These are phyloP conservation scores for Hypomecis atomaria DNA, from an alignment of 2,888 invertebrate species.

Conservation along the genomic window DNA sequence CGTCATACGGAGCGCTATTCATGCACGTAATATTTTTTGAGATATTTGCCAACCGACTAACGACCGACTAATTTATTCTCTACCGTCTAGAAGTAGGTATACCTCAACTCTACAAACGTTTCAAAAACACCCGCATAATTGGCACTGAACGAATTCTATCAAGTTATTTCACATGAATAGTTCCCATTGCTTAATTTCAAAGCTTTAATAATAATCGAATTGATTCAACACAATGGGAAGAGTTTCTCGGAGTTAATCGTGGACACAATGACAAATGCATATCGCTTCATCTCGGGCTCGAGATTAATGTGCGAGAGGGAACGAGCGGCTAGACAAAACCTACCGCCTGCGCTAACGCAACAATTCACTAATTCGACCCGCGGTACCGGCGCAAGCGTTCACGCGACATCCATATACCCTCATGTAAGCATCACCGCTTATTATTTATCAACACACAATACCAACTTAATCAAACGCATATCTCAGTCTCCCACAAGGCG, in stretches of 20 bases:
- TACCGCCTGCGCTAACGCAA: conserved; percentile 73
- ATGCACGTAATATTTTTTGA: conserved; percentile 80
- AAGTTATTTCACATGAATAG: conserved; percentile 44
- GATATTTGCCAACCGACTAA: conserved; percentile 78
- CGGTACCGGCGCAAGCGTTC: conserved; percentile 67
- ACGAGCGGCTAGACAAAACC: conserved; percentile 77
- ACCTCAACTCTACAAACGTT: conserved; percentile 16
- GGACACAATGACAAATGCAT: conserved; percentile 81
- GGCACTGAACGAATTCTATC: conserved; percentile 35
- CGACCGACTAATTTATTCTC: conserved; percentile 76
- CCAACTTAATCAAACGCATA: conserved; percentile 58
- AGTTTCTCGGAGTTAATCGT: conserved; percentile 78
- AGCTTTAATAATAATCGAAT: conserved; percentile 74
- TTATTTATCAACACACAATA: conserved; percentile 77
- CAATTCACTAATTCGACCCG: conserved; percentile 72
- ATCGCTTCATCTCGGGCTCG: conserved; percentile 78
- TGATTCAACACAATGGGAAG: conserved; percentile 77
- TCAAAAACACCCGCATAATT: conserved; percentile 30
- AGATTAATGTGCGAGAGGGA: conserved; percentile 79
- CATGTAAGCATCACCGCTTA: conserved; percentile 77
- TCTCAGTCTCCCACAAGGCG: conserved; percentile 41
- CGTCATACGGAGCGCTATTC: conserved; percentile 81
- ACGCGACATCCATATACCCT: conserved; percentile 70
- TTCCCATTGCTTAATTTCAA: conserved; percentile 56
- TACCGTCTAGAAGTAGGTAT: conserved; percentile 26